Percentiles rank a stretch among this genome's conserved stretches.
Conservation (phyloP, 2,888 invertebrate genomes). For the Hydriomena furcata region DNA sequence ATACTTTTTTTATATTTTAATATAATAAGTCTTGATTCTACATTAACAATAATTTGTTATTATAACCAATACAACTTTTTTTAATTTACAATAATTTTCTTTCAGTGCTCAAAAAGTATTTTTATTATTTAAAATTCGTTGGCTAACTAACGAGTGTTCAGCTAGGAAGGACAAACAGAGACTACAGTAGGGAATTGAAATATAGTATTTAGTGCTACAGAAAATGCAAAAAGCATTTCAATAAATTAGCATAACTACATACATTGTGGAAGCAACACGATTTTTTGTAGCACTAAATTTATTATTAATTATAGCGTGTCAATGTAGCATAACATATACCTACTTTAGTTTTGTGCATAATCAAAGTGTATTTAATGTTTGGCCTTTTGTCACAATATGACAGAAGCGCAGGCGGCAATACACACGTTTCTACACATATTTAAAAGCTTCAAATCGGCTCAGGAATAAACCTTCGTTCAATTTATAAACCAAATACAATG, state of each 20-base stretch:
- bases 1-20: conserved; percentile 48
- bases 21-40: conserved; percentile 78
- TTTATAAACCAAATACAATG: background rate
- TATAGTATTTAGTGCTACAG: conserved; percentile 54
- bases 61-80: conserved; percentile 37
- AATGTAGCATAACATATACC: conserved; percentile 39
- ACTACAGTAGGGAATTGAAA: conserved; percentile 70
- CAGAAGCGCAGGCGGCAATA: conserved; percentile 1
- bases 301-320: conserved; percentile 40
- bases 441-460: background rate
- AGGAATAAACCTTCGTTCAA: background rate
- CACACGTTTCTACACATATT: background rate
- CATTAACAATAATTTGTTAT: conserved; percentile 45
- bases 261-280: conserved; percentile 35
- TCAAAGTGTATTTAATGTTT: background rate
- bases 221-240: conserved; percentile 34
- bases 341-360: conserved; percentile 25
- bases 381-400: conserved; percentile 6
- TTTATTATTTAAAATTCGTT: conserved; percentile 76
- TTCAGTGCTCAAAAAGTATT: conserved; percentile 75
- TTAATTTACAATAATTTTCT: conserved; percentile 69
- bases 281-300: conserved; percentile 44
- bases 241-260: conserved; percentile 30
- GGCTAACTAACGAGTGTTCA: conserved; percentile 77
- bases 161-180: conserved; percentile 64